Evolutionary conservation across 2,888 invertebrate genomes (phyloP).

Genomic region (Girardia tigrina): DNA sequence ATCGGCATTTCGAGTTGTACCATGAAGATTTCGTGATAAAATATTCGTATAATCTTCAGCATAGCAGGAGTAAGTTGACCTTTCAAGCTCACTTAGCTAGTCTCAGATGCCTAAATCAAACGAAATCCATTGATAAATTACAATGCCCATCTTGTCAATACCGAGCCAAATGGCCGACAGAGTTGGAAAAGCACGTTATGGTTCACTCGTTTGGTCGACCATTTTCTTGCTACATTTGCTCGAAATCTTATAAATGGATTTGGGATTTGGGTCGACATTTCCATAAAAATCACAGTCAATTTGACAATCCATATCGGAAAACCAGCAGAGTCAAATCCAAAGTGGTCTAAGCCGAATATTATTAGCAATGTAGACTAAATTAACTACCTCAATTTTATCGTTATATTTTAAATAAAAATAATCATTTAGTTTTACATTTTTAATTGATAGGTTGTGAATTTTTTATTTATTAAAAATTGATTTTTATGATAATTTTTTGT

Average conservation of each 20-base stretch:
- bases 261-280: conserved; percentile 50
- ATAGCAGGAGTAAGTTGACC: neutral
- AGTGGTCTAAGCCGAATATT: neutral
- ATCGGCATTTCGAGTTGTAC: neutral
- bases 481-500: too few relatives aligned
- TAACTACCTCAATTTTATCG: neutral
- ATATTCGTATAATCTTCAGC: neutral
- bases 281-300: conserved; percentile 43
- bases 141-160: conserved; percentile 47
- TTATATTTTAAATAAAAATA: neutral
- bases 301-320: conserved; percentile 37
- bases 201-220: conserved; percentile 46
- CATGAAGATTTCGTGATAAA: neutral
- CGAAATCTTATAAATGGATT: conserved; percentile 48
- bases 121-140: neutral
- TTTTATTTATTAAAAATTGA: too few relatives aligned
- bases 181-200: conserved; percentile 48
- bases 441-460: too few relatives aligned
- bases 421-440: neutral
- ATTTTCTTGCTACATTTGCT: conserved; percentile 47
- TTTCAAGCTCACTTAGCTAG: neutral
- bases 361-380: neutral
- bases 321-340: neutral
- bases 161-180: conserved; percentile 47
- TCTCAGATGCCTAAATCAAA: neutral